Evolutionary conservation across 2,113 vertebrate species (phyloP).

Genomic region (Harpagus bidentatus): DNA sequence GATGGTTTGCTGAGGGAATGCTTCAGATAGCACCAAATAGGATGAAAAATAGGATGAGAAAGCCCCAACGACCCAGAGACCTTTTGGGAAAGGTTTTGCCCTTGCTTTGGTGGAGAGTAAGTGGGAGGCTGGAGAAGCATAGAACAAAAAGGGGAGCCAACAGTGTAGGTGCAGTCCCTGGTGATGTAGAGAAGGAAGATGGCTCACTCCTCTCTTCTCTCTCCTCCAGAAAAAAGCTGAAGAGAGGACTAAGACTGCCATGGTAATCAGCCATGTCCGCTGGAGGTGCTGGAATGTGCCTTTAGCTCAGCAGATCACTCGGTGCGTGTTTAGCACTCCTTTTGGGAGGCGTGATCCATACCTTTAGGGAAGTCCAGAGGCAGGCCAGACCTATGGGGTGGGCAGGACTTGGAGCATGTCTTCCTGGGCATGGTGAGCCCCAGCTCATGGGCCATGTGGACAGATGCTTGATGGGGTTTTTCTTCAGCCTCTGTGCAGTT

Average conservation of each 20-base stretch:
- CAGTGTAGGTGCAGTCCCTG: neutral
- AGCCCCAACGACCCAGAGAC: neutral
- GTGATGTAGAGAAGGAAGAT: neutral
- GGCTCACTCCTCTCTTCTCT: neutral
- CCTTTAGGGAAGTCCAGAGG: neutral
- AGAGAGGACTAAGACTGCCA: neutral
- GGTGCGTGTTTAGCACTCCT: neutral
- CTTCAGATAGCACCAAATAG: neutral
- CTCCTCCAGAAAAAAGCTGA: neutral
- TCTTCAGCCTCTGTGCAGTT: neutral
- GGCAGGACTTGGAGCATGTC: neutral
- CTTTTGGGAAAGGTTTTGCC: neutral
- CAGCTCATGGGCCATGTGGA: neutral
- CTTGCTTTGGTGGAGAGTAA: neutral
- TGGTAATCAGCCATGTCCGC: neutral
- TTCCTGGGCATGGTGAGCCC: neutral
- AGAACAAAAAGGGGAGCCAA: neutral
- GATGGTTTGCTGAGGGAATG: neutral
- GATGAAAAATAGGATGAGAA: neutral
- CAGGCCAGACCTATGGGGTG: neutral
- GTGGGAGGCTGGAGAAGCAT: neutral
- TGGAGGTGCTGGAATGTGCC: neutral
- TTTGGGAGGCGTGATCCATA: neutral
- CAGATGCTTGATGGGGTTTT: neutral
- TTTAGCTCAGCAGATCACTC: neutral